phyloP scores from a whole-genome alignment of 2,797 vertebrate genomes.

The Vireo griseus region DNA sequence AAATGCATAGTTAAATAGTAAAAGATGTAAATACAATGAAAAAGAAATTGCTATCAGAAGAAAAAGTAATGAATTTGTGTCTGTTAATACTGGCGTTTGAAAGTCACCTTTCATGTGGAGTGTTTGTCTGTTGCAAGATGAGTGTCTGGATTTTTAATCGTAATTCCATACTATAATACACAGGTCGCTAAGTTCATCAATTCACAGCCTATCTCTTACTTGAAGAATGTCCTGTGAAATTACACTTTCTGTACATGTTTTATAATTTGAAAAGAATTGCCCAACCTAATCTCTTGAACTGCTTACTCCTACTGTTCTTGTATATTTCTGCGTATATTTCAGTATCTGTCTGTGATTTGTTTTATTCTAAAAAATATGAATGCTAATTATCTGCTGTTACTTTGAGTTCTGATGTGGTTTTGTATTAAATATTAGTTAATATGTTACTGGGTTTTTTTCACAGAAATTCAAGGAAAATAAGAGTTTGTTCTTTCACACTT shows the following conservation, averaged over 20 bases:
- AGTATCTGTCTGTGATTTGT: neutral
- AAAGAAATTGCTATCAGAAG: neutral
- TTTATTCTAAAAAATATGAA: neutral
- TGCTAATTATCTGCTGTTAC: constrained; percentile 43
- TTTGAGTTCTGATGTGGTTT: constrained; percentile 35
- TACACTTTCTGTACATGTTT: neutral
- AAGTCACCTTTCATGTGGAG: neutral
- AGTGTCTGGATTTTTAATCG: neutral
- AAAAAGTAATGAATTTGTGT: neutral
- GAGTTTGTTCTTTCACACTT: constrained; percentile 53
- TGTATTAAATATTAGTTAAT: constrained; percentile 46
- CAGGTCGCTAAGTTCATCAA: neutral
- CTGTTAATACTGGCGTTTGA: neutral
- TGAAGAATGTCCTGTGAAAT: neutral
- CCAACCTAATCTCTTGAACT: neutral
- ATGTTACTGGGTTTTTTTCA: neutral
- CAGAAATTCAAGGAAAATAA: constrained; percentile 43
- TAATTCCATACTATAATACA: neutral
- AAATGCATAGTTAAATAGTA: neutral
- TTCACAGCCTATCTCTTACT: neutral
- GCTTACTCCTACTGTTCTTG: neutral
- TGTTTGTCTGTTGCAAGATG: neutral
- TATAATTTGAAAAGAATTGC: neutral
- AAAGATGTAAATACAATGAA: neutral
- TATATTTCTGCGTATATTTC: neutral